phyloP scores from a whole-genome alignment of 1,140 invertebrate species.

The Brachystomella parvula region DNA sequence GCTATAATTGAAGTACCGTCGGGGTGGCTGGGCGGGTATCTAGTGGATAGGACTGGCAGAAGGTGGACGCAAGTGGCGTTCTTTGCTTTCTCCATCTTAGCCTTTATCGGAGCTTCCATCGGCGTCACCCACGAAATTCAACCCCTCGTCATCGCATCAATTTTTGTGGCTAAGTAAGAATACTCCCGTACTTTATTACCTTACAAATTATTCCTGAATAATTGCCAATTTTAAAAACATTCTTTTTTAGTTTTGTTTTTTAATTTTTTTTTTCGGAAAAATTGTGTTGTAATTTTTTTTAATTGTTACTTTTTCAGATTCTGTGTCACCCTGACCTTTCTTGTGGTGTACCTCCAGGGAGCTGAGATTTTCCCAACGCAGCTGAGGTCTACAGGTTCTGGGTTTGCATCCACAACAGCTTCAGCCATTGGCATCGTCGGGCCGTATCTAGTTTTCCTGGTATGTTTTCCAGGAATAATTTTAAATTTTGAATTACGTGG shows the following conservation, averaged over 20 bases:
- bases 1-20: constrained; percentile 54
- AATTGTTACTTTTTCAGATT: constrained; percentile 38
- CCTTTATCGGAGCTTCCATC: constrained; percentile 44
- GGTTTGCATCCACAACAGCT: constrained; percentile 13
- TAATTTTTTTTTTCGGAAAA: no score
- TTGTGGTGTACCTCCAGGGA: constrained; percentile 52
- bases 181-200: not conserved
- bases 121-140: not conserved
- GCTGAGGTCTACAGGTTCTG: constrained; percentile 39
- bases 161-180: constrained; percentile 26
- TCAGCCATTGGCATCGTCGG: constrained; percentile 16
- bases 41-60: constrained; percentile 47
- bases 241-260: no score
- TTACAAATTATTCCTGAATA: not conserved
- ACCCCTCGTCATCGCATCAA: constrained; percentile 13
- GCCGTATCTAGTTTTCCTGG: constrained; percentile 22
- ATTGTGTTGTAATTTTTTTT: not conserved
- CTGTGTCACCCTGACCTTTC: constrained; percentile 53
- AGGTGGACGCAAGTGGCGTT: constrained; percentile 47
- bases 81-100: constrained; percentile 43
- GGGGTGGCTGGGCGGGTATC: constrained; percentile 42
- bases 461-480: constrained; percentile 21
- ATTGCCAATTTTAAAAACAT: not conserved
- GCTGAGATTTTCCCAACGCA: constrained; percentile 46
- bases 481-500: not conserved